phyloP scores from a whole-genome alignment of 2,797 vertebrate genomes.

The Threskiornis aethiopicus region DNA sequence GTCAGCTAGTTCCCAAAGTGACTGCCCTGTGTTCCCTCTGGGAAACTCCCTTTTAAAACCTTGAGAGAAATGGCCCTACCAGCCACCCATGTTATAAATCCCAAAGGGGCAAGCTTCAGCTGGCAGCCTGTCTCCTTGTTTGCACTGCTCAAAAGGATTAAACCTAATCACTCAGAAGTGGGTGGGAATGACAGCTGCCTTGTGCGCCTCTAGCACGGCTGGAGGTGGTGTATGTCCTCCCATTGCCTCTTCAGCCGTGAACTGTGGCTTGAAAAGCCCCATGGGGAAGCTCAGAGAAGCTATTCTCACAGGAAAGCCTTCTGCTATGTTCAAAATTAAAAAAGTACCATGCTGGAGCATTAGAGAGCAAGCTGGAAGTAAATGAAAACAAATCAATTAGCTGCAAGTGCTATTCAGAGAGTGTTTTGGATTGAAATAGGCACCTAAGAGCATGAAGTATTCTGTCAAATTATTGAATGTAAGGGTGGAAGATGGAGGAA shows the following conservation, averaged over 20 bases:
- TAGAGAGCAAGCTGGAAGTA: background rate
- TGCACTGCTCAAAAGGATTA: background rate
- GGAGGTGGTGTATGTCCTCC: background rate
- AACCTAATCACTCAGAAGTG: background rate
- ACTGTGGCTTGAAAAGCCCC: background rate
- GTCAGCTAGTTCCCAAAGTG: background rate
- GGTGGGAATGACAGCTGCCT: background rate
- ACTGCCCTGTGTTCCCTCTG: background rate
- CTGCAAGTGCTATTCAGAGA: background rate
- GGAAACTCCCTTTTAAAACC: background rate
- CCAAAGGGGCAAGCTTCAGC: background rate
- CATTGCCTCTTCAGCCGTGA: background rate
- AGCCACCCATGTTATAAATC: background rate
- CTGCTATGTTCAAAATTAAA: background rate
- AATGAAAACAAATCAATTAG: conserved; percentile 19
- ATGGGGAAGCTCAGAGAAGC: background rate
- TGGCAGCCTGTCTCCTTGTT: background rate
- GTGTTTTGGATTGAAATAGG: background rate
- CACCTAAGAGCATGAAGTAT: background rate
- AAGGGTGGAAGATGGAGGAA: background rate
- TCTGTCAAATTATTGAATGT: background rate
- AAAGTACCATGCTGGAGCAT: background rate
- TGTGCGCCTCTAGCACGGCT: background rate
- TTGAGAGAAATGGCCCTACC: background rate
- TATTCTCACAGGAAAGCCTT: background rate